These are phyloP conservation scores for Eleginops maclovinus DNA, from an alignment of 2,113 vertebrate genomes.

Conservation along the genomic window DNA sequence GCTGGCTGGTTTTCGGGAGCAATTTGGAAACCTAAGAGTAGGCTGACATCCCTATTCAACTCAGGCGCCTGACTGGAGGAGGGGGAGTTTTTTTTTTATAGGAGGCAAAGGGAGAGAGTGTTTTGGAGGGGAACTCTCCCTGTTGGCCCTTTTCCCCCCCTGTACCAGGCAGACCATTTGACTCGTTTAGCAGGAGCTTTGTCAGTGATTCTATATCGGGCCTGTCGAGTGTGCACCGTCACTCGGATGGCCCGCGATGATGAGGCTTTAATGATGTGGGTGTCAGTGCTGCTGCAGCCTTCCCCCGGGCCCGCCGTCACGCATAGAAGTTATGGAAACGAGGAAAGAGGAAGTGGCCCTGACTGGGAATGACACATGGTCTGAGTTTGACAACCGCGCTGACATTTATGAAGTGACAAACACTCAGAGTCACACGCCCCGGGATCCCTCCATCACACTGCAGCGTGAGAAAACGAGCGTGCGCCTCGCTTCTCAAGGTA, in stretches of 20 bases:
- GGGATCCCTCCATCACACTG: background rate
- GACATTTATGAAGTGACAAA: constrained; percentile 48
- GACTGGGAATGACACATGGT: constrained; percentile 40
- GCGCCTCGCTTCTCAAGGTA: background rate
- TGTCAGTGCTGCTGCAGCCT: constrained; percentile 16
- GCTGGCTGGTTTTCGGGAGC: constrained; percentile 59
- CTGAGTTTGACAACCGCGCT: constrained; percentile 32
- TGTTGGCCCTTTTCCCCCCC: background rate
- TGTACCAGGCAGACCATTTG: background rate
- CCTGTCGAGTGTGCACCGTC: constrained; percentile 23
- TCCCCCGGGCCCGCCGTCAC: constrained; percentile 13
- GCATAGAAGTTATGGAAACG: constrained; percentile 26
- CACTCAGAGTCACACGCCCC: background rate
- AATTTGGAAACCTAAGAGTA: constrained; percentile 56
- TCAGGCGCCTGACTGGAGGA: constrained; percentile 15
- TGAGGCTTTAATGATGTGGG: constrained; percentile 50
- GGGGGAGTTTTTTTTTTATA: constrained; percentile 3
- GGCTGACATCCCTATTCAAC: constrained; percentile 45
- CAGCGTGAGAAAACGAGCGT: background rate
- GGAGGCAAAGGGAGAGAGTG: constrained; percentile 9
- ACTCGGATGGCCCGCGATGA: constrained; percentile 18
- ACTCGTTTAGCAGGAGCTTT: constrained; percentile 12
- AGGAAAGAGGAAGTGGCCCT: constrained; percentile 22
- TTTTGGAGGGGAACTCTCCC: constrained; percentile 9
- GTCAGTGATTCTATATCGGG: constrained; percentile 22